Percentiles rank a stretch among this genome's conserved stretches.
These are phyloP conservation scores for Rhyzopertha dominica DNA, from an alignment of 1,140 invertebrate species.

Conservation along the genomic window DNA sequence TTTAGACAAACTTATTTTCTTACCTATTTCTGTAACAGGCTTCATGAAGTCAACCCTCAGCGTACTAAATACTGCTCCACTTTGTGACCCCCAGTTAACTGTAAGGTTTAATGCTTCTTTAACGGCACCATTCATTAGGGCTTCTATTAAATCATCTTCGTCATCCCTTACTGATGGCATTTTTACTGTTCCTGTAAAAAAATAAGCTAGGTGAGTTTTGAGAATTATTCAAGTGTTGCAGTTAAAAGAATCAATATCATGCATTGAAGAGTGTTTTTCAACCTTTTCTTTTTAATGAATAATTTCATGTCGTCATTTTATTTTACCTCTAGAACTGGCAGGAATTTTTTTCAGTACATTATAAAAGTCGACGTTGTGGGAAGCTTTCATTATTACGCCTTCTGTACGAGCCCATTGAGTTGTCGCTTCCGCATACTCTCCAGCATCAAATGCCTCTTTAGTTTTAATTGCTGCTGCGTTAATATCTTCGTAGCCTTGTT, in stretches of 20 bases:
- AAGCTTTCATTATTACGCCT: constrained; percentile 50
- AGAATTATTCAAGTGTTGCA: background rate
- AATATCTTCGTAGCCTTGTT: constrained; percentile 52
- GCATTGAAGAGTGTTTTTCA: background rate
- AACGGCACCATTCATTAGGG: constrained; percentile 68
- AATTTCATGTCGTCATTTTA: background rate
- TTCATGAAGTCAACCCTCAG: constrained; percentile 78
- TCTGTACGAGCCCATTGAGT: constrained; percentile 60
- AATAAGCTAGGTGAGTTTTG: background rate
- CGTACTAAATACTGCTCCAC: constrained; percentile 55
- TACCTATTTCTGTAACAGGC: constrained; percentile 65
- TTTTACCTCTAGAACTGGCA: background rate
- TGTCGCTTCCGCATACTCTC: constrained; percentile 57
- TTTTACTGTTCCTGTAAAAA: constrained; percentile 5
- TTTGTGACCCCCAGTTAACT: constrained; percentile 65
- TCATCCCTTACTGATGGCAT: constrained; percentile 21
- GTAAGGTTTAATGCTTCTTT: constrained; percentile 55
- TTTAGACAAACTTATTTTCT: constrained; percentile 22
- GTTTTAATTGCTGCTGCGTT: constrained; percentile 49
- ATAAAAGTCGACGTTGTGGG: constrained; percentile 71
- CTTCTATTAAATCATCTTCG: constrained; percentile 43
- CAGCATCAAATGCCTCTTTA: constrained; percentile 50
- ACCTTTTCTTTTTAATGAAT: background rate
- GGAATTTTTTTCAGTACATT: constrained; percentile 62
- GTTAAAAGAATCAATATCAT: background rate